Base-by-base conservation (phyloP, 2,797 vertebrate species). In the Coendou prehensilis region DNA sequence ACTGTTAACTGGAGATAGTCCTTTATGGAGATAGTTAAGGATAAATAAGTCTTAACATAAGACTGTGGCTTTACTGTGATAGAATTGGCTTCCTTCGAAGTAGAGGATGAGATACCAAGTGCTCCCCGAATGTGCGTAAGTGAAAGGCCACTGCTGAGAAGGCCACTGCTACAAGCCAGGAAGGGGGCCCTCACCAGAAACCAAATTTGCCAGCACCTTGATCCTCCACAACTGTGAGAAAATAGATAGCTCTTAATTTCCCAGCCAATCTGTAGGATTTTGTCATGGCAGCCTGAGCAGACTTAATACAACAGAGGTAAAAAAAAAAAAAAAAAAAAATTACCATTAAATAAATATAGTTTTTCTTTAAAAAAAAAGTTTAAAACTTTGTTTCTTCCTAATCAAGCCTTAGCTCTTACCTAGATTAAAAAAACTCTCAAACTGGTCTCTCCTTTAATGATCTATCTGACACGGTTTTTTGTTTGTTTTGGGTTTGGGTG, bases 291-390 rank as follows among this genome's bases (percentile, higher is more conserved):
- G 28, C 50, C 69, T n/a, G 37, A 78, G n/a, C 13, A 86, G n/a
- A 85, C 47, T 64, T 64, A 85, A 78, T 61, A 33, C 20, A 92
- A 69, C 17, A 78, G 64, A 71, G 2, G 2, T 41, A 41, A 41
- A 41, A 41, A 41, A 41, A 41, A 41, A 41, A 41, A 41, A 41
- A 41, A 41, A 41, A 41, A 50, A 93, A 28, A 85, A 33, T 92
- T 94, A 75, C n/a, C 69, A 83, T 97, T 91, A 89, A 50, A 93
- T 37, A 52, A 17, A 79, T 18, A 56, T 2, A 73, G 23, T 41
- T 94, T 91, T 83, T 6, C 64, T 67, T 89, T 67, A 87, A 8
- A 78, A 78, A 78, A 78, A 76, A 76, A 47, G 5, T 50, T 52
- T 76, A 78, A 94, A 92, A 93, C 26, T 63, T 63, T 30, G 10